Evolutionary conservation across 2,888 invertebrate genomes (phyloP).

Genomic region (Lepeophtheirus nordmannii): DNA sequence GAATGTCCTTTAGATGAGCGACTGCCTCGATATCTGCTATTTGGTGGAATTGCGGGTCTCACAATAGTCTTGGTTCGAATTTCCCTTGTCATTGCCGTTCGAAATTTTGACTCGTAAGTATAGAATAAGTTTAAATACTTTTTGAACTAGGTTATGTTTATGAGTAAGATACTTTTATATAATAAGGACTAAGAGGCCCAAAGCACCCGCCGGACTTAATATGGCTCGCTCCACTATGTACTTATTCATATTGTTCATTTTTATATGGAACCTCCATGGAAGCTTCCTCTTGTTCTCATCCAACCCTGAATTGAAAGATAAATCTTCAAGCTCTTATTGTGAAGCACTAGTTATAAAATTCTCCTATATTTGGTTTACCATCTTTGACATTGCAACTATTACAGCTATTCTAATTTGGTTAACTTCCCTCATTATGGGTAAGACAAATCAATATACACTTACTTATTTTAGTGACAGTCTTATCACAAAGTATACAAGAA

Average conservation of each 20-base stretch:
- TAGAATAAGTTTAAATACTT: too few relatives aligned
- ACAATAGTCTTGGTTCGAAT: background rate
- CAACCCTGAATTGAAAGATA: background rate
- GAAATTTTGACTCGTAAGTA: background rate
- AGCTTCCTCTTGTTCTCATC: background rate
- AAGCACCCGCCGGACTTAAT: background rate
- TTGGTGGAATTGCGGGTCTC: conserved; percentile 7
- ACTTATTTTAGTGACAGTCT: too few relatives aligned
- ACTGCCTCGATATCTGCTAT: background rate
- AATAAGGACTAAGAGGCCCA: too few relatives aligned
- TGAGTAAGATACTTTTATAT: too few relatives aligned
- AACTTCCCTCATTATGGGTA: background rate
- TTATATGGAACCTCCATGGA: background rate
- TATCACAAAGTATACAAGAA: too few relatives aligned
- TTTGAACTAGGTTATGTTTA: too few relatives aligned
- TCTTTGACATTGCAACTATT: background rate
- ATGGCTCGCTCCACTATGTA: background rate
- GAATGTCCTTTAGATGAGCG: background rate
- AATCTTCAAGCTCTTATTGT: background rate
- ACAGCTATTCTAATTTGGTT: background rate
- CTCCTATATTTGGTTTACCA: conserved; percentile 1
- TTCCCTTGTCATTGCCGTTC: background rate
- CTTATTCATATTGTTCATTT: background rate
- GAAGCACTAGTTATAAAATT: background rate
- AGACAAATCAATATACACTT: background rate